Base-by-base conservation (phyloP, 1,140 invertebrate species). In the Drosophila nikananu region DNA sequence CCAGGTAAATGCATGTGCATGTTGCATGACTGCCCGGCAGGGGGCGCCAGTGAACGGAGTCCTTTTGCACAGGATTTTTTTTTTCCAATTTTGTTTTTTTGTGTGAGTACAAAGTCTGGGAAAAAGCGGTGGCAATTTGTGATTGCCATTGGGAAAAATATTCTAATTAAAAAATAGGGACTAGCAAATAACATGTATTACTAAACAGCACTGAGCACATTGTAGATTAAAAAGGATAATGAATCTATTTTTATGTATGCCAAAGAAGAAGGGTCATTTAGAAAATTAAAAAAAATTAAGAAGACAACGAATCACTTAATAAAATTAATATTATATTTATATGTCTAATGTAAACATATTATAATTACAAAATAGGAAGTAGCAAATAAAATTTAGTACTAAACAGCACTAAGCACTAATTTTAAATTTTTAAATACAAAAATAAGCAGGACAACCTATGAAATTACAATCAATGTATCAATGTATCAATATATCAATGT, bases 1-100 rank as follows among this genome's bases (percentile, higher is more conserved):
- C 35, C 71, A 64, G 51, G 72, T 73, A 52, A 66, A 70, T 74
- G 57, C 68, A 73, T 70, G 51, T 30, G 63, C 64, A 60, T 60
- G 67, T 60, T 77, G 58, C 82, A 84, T 60, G 82, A 65, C 67
- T 80, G 60, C 71, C 42, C 81, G 39, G 41, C 35, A 84, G 80
- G 80, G 80, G 80, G 67, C 63, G 63, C 19, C 75, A 62, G n/a
- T 60, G 39, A 62, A 30, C 57, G 4, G n/a, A 52, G 67, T 52
- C 68, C 71, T 74, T 72, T 72, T 32, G 19, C 27, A 63, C 39
- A 64, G 49, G 64, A 73, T 59, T 59, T 49, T 25, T 72, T 48
- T 32, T 12, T 9, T 12, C 21, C 25, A 59, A 37, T 72, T 42
- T 25, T 42, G 32, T 39, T 21, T 60, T 48, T 60, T 49, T 32